Base-by-base conservation (phyloP, 2,113 vertebrate genomes). In the Sinocyclocheilus anshuiensis region DNA sequence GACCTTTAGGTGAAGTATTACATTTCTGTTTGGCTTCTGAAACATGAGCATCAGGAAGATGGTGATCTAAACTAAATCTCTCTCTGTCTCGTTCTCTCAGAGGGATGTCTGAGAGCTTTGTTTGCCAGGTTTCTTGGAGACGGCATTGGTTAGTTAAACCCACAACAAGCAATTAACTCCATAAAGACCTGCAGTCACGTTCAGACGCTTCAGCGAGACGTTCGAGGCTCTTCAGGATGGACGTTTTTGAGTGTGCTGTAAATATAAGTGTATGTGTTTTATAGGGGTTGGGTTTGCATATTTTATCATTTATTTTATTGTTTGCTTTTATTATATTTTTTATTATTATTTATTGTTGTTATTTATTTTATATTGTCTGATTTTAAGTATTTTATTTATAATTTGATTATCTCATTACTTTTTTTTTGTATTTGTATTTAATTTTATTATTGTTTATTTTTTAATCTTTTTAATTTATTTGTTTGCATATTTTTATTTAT, bases 111-210 rank as follows among this genome's bases (percentile, higher is more conserved):
- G 7, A 18, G 55, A 69, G 74, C 59, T 89, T 85, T 89, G 90
- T 92, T 90, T 89, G 61, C 55, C 61, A 3, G 77, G 85, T 90
- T 18, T 83, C 90, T 84, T 85, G 84, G 90, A 72, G 78, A 88
- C 88, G 16, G 26, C 7, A 42, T 50, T 74, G 75, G 78, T 57
- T 53, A 4, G 81, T 33, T 50, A 74, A 86, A 86, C 53, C 9
- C 39, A 83, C 50, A 57, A 55, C 10, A 12, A 33, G 78, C 26
- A 33, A 55, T 61, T 15, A 78, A 59, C 77, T 59, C 53, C 16
- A 4, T 79, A 15, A 15, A n/a, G 77, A 39, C 4, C 4, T 57
- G 55, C 53, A 57, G 1, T 57, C 55, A 22, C 29, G 0, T 26
- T 55, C 24, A 18, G 3, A 16, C 4, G 18, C 12, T 39, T 59